Evolutionary conservation across 2,113 vertebrate genomes (phyloP).

Genomic region (Forbesichthys papilliferus): DNA sequence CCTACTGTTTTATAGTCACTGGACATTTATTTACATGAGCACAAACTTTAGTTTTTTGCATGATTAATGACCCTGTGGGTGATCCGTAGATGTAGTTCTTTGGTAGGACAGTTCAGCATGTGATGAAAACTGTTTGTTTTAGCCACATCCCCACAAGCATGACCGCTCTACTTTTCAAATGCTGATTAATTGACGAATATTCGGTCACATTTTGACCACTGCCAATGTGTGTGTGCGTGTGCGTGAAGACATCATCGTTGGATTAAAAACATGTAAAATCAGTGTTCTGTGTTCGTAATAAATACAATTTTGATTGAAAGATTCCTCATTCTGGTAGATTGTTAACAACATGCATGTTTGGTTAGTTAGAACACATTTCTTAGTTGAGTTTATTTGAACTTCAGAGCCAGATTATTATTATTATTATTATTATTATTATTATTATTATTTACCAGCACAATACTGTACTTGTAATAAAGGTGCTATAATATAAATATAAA

Average conservation of each 20-base stretch:
- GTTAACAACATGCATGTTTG: too few relatives aligned
- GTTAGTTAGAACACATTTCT: too few relatives aligned
- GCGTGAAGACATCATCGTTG: constrained; percentile 14
- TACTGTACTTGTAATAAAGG: too few relatives aligned
- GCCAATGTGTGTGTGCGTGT: constrained; percentile 7
- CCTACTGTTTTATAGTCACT: too few relatives aligned
- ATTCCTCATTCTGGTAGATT: constrained; percentile 9
- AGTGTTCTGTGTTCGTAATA: constrained; percentile 66
- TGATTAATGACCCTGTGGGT: constrained; percentile 55
- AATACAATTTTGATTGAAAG: constrained; percentile 81
- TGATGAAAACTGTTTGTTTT: constrained; percentile 28
- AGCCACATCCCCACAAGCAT: background rate
- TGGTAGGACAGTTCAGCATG: constrained; percentile 39
- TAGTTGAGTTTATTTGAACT: too few relatives aligned
- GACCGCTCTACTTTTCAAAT: background rate
- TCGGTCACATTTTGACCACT: background rate
- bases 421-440: too few relatives aligned
- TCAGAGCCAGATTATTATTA: too few relatives aligned
- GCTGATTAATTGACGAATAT: background rate
- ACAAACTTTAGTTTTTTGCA: constrained; percentile 29
- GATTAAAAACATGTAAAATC: background rate
- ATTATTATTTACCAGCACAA: too few relatives aligned
- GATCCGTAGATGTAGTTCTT: constrained; percentile 54
- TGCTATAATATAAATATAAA: too few relatives aligned
- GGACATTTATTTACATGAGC: too few relatives aligned